Evolutionary conservation across 2,113 vertebrate genomes (phyloP), one percentile per base, ranked within the genome.

Genomic region (Oncorhynchus gorbuscha): DNA sequence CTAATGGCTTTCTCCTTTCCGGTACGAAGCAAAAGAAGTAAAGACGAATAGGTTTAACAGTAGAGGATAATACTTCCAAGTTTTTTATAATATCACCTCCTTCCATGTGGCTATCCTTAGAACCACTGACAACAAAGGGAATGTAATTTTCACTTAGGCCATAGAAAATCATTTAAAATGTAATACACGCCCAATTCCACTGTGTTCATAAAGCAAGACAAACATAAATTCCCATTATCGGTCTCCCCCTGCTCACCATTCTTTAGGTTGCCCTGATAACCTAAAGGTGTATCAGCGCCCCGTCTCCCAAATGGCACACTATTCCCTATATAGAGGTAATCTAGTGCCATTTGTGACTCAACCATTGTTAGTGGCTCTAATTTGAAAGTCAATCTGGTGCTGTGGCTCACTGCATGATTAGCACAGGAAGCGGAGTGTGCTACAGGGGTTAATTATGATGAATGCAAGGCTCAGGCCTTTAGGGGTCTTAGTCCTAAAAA

Each of bases 391-490:
- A 65, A 77, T 77, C 73, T 62, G 48, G 16, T 48, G 26, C 61
- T 55, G 48, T 48, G 59, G 39, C 49, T 6, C 71, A 26, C 59
- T 79, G 76, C 68, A 75, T 83, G 73, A 85, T 82, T 84, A 74
- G 78, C 72, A 68, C 76, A 82, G 72, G 76, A 78, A 85, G 79
- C 62, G 64, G 65, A 39, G 74, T 71, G 79, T 78, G 72, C 74
- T 70, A 35, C 62, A 79, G 67, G 45, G 69, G 78, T 78, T 75
- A 82, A 79, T 81, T 70, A 78, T 82, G 76, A 79, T 75, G 70
- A 80, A 76, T 69, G 67, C 20, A 79, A 68, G 30, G 69, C 71
- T 61, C 28, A 62, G 71, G 35, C 14, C n/a, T 30, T 49, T 26
- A 59, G 73, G 76, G 35, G 66, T 69, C 73, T 24, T 55, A 64